Base-by-base conservation (phyloP, 2,888 invertebrate species). In the Sarcophaga variegata region DNA sequence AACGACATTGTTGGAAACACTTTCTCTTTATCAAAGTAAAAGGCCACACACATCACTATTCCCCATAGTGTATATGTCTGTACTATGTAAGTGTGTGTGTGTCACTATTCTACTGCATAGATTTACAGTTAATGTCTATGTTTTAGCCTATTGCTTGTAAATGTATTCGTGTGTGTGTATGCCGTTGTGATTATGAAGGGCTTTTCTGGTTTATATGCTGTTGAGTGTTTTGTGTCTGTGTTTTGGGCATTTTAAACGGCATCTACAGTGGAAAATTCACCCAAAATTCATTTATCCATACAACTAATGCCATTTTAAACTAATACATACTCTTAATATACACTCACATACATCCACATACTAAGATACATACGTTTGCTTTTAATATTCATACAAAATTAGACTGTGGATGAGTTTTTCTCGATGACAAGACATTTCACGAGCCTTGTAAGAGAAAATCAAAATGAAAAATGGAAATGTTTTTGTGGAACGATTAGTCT, bases 1-100 rank as follows among this genome's bases (percentile, higher is more conserved):
- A 87, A 87, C 87, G 87, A 76, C 84, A 87, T 70, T 70, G 54
- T 75, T 60, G 60, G 67, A 82, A 87, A 87, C 84, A 87, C 84
- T 87, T 87, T 87, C 87, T 76, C 84, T 79, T 76, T 60, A 59
- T 3, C 17, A 74, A 66, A 76, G 37, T 37, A 71, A 80, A 76
- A 47, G 27, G 22, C n/a, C 47, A 45, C 64, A 20, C 14, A 49
- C 37, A 37, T 10, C 37, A 37, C 12, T 27, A 25, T 59, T 25
- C 17, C 20, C n/a, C 2, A 37, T 67, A 60, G n/a, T 54, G n/a
- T 54, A 17, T 70, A 69, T 25, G 20, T 20, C 45, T 72, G 4
- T 25, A 2, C 1, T 49, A 64, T 62, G 27, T 72, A 59, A 78
- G 17, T 63, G 47, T 71, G 27, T 45, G 54, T 22, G 27, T 20